Evolutionary conservation across 37 sponge, comb jelly and placozoan genomes (phyloP), one percentile per base, ranked within the genome.

Genomic region (Spongilla lacustris): DNA sequence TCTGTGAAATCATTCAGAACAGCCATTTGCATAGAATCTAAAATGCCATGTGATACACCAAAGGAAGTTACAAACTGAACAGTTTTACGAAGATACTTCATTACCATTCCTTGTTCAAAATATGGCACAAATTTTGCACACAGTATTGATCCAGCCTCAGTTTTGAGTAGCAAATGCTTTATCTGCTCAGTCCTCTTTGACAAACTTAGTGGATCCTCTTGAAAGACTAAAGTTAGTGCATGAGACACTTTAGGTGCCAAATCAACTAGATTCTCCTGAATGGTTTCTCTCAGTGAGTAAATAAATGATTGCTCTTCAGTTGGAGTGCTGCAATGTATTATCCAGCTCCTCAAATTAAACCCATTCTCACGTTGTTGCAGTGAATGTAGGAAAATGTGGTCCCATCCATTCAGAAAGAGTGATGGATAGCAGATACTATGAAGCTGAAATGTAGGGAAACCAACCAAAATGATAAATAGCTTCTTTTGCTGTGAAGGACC

Each of bases 381-480:
- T 17, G 19, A 34, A 50, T 93, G 90, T 31, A 94, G 81, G 77
- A 93, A 97, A 36, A 34, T 81, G 76, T 94, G 95, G 50, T 93
- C 93, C 97, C 97, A 97, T 12, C 97, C 95, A 72, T 88, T 77
- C 73, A 97, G 91, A 84, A 97, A 97, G 32, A 92, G 80, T 28
- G 97, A 82, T 2, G 95, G 97, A 68, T 97, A 97, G 80, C 97
- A 92, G 6, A 88, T 69, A 1, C 87, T 49, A 49, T 84, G 82
- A 69, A 93, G 91, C 37, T 85, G 67, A 0, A 89, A 74, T n/a
- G 96, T 89, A 5, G 96, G 94, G 32, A 87, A 93, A 81, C 93
- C 91, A 3, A 97, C 93, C 67, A 97, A 84, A 27, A 97, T 24
- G 4, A 97, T 78, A 80, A 91, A 92, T 27, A 91, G 66, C 73